Base-by-base conservation (phyloP, 2,888 invertebrate species). In the Pandemis heparana region DNA sequence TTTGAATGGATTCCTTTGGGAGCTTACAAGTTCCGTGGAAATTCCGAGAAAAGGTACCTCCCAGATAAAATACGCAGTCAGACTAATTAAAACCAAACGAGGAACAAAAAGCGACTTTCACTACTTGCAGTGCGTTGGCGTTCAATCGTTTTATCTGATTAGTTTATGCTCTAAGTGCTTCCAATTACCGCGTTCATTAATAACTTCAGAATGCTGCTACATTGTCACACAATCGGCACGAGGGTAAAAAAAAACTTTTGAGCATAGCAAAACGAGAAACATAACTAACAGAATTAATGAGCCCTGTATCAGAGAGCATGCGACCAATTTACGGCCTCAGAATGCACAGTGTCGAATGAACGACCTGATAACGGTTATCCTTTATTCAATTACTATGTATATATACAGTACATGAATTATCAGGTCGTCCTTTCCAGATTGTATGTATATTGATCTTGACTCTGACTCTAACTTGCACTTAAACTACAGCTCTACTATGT, bases 21-120 rank as follows among this genome's bases (percentile, higher is more conserved):
- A 23, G 23, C 23, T 23, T 23, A 23, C 23, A 32, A 32, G 23
- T 32, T 32, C 23, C 23, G 23, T 2, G 23, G 23, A 4, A 32
- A 32, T 32, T 32, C 23, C 23, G 3, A 32, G 23, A 32, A 32
- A 32, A 32, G 23, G 4, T 32, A 32, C 23, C 4, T 32, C 0
- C 23, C 23, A 23, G 23, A 23, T 23, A 23, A 41, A 48, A 38
- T 46, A 38, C 60, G 39, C 65, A 7, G 12, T 51, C n/a, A 16
- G 5, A 51, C 48, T 61, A 70, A 59, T 51, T 16, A 66, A 53
- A 62, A 23, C 66, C 14, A 43, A 51, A 43, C 71, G 66, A 68
- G 64, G 59, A 69, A 69, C 72, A 77, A 76, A 74, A 76, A 75
- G 65, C 59, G 39, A 77, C 79, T 79, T 79, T 79, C 79, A 67